These are phyloP conservation scores for Nothocercus nigrocapillus DNA, from an alignment of 2,113 vertebrate species.

Conservation along the genomic window DNA sequence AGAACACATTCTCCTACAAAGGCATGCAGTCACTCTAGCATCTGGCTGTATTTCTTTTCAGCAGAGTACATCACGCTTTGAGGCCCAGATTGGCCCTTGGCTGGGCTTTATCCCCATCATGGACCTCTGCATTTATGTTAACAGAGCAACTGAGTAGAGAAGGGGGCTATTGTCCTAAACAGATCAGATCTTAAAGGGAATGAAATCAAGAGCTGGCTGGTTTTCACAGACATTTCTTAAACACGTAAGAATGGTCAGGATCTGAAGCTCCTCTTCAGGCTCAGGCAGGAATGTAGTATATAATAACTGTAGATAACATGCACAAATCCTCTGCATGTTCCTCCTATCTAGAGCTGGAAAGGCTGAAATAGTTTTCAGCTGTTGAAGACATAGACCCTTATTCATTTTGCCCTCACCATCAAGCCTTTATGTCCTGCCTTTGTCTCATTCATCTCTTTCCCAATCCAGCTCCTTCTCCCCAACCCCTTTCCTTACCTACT, in stretches of 20 bases:
- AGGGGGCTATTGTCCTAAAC: neutral
- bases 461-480: neutral
- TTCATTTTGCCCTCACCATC: neutral
- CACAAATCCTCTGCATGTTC: neutral
- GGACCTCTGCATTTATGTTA: neutral
- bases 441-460: neutral
- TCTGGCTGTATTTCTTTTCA: fast-evolving
- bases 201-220: neutral
- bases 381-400: neutral
- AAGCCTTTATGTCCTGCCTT: neutral
- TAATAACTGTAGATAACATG: neutral
- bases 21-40: neutral
- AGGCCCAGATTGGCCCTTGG: neutral
- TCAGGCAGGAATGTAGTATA: neutral
- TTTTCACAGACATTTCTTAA: neutral
- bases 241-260: neutral
- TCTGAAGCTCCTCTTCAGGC: neutral
- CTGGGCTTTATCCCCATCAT: neutral
- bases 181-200: neutral
- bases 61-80: neutral
- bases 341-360: neutral
- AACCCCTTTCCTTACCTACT: neutral
- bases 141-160: neutral
- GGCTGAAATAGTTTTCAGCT: neutral
- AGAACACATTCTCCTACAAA: neutral